Conservation (phyloP, 2,888 invertebrate genomes). For the Urechis unicinctus region DNA sequence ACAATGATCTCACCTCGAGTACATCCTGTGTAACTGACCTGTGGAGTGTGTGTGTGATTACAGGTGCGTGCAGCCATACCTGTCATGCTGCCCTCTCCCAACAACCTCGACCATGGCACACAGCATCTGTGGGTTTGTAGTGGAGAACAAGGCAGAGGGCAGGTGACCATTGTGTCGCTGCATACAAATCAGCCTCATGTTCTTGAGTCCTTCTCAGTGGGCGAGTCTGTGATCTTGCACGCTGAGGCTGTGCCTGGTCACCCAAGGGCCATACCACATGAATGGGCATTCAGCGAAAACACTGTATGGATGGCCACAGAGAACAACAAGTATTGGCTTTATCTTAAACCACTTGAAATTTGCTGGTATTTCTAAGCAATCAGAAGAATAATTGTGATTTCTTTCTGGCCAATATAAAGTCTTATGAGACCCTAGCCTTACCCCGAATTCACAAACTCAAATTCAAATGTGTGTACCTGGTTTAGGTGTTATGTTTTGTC, state of each 20-base stretch:
- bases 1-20: no score
- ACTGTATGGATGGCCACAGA: slow-evolving; percentile 83
- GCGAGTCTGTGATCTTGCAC: slow-evolving; percentile 23
- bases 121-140: slow-evolving; percentile 88
- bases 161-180: slow-evolving; percentile 58
- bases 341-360: no score
- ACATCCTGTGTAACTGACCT: no score
- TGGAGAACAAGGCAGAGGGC: slow-evolving; percentile 41
- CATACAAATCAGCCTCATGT: slow-evolving; percentile 39
- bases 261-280: not conserved
- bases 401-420: no score
- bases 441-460: no score
- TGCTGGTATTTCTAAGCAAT: no score
- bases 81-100: slow-evolving; percentile 49
- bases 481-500: no score
- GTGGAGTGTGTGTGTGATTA: no score
- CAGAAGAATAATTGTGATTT: no score
- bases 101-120: slow-evolving; percentile 57
- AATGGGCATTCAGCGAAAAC: slow-evolving; percentile 33
- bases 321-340: slow-evolving; percentile 19
- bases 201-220: slow-evolving; percentile 40
- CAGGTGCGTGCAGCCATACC: slow-evolving; percentile 44
- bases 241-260: slow-evolving; percentile 38
- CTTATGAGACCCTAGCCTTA: no score
- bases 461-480: no score